Evolutionary conservation across 2,113 vertebrate species (phyloP).

Genomic region (Caranx ignobilis): DNA sequence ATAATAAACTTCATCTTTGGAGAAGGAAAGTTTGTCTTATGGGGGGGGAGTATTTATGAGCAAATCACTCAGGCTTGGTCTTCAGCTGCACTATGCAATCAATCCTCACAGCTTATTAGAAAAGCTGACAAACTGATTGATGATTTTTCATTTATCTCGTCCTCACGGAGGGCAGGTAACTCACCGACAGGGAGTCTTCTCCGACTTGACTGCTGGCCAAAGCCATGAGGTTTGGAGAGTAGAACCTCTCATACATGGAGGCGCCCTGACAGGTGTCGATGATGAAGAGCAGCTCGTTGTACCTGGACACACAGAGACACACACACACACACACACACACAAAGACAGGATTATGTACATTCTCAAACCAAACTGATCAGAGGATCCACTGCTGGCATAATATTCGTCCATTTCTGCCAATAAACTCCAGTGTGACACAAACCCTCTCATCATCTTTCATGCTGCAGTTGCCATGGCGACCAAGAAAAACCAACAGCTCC

Average conservation of each 20-base stretch:
- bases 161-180: slow-evolving; percentile 45
- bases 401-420: slow-evolving; percentile 43
- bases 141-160: slow-evolving; percentile 20
- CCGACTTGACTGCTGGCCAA: slow-evolving; percentile 98
- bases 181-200: slow-evolving; percentile 97
- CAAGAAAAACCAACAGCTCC: slow-evolving; percentile 57
- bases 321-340: slow-evolving; percentile 14
- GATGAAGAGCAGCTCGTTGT: slow-evolving; percentile 97
- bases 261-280: slow-evolving; percentile 99
- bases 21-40: neutral
- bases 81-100: neutral
- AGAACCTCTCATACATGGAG: slow-evolving; percentile 99
- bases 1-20: neutral
- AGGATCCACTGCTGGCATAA: slow-evolving; percentile 39
- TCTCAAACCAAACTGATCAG: slow-evolving; percentile 26
- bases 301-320: slow-evolving; percentile 83
- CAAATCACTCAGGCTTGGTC: neutral
- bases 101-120: slow-evolving; percentile 18
- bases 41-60: neutral
- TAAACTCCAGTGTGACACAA: slow-evolving; percentile 37
- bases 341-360: neutral
- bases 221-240: slow-evolving; percentile 98
- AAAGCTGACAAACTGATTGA: slow-evolving; percentile 18
- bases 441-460: slow-evolving; percentile 53
- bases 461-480: slow-evolving; percentile 75